Evolutionary conservation across 2,113 vertebrate genomes (phyloP).

Genomic region (Psittacula cyanocephala): DNA sequence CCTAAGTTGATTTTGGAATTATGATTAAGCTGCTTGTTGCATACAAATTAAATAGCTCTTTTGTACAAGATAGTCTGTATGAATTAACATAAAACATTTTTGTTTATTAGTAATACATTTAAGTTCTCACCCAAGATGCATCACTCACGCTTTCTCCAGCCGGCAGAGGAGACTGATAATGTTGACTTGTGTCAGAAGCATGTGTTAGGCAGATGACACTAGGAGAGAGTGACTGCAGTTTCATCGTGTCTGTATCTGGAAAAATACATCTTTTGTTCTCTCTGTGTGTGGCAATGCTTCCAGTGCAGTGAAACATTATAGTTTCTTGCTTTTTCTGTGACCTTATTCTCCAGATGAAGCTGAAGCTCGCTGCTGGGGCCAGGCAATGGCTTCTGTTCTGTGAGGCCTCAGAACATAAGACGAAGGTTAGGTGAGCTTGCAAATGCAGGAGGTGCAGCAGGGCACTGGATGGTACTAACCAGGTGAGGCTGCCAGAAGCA

Average conservation of each 20-base stretch:
- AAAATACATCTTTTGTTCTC: neutral
- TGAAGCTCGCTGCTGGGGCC: neutral
- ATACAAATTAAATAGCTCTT: neutral
- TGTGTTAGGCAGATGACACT: neutral
- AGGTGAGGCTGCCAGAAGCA: neutral
- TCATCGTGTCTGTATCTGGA: neutral
- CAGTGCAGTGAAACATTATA: neutral
- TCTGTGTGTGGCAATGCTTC: neutral
- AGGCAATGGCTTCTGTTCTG: neutral
- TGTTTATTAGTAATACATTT: neutral
- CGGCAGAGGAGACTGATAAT: neutral
- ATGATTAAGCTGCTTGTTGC: neutral
- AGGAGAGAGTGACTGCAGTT: neutral
- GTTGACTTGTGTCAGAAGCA: neutral
- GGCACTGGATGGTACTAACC: neutral
- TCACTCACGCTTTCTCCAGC: neutral
- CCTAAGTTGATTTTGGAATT: neutral
- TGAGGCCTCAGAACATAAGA: neutral
- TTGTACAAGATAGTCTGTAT: neutral
- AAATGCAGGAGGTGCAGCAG: neutral
- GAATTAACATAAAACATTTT: neutral
- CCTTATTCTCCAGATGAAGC: neutral
- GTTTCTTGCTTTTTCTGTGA: neutral
- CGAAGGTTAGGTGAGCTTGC: neutral
- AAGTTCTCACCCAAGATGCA: neutral